These are phyloP conservation scores for Garrulus glandarius DNA, from an alignment of 2,797 vertebrate species.

Conservation along the genomic window DNA sequence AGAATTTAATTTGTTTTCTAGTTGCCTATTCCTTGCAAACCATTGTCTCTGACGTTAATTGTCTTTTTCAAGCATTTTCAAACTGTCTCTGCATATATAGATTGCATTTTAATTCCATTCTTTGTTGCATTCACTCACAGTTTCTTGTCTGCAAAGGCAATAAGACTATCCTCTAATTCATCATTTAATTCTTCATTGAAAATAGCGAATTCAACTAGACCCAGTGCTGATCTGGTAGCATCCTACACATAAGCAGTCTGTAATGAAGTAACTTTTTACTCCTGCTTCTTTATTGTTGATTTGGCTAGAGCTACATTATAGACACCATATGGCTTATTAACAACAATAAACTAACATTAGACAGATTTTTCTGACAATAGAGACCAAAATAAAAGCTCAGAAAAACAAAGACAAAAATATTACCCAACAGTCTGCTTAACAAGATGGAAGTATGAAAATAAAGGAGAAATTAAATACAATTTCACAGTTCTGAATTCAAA, in stretches of 20 bases:
- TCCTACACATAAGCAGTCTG: neutral
- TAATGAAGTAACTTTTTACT: neutral
- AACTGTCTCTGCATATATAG: neutral
- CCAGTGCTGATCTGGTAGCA: neutral
- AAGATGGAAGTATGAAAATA: neutral
- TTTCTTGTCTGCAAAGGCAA: neutral
- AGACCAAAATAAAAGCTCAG: neutral
- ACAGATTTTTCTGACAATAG: neutral
- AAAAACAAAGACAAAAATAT: neutral
- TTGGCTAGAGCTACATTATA: neutral
- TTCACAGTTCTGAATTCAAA: neutral
- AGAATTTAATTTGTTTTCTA: neutral
- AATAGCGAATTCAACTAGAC: neutral
- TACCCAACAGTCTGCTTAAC: neutral
- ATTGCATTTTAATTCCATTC: neutral
- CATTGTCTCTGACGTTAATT: neutral
- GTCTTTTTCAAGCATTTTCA: neutral
- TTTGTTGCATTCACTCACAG: neutral
- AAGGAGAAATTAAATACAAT: neutral
- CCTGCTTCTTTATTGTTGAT: neutral
- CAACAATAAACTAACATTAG: neutral
- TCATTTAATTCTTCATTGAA: neutral
- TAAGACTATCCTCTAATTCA: neutral
- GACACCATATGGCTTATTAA: neutral
- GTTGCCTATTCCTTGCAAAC: neutral